Conservation (phyloP, 1,140 invertebrate genomes). For the Tetramorium parvispinum region DNA sequence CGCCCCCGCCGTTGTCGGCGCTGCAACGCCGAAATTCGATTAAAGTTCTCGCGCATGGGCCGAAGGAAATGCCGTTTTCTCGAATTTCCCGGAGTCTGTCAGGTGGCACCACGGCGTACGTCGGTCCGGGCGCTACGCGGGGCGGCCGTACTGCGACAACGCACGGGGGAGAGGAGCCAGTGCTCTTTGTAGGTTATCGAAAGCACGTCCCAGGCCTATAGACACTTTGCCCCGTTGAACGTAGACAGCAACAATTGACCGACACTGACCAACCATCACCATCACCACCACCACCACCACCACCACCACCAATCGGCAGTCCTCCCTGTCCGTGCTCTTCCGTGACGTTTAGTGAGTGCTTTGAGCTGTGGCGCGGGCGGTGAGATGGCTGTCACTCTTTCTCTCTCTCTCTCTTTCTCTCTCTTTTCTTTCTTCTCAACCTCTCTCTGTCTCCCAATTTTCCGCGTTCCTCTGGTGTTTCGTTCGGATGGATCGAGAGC, state of each 20-base stretch:
- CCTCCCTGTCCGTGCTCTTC: slow-evolving; percentile 53
- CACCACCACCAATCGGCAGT: slow-evolving; percentile 52
- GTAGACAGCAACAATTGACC: slow-evolving; percentile 64
- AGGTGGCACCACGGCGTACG: slow-evolving; percentile 82
- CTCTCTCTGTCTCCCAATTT: slow-evolving; percentile 30
- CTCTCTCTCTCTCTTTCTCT: slow-evolving; percentile 55
- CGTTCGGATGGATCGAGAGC: slow-evolving; percentile 38
- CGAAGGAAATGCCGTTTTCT: slow-evolving; percentile 82
- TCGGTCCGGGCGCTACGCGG: slow-evolving; percentile 67
- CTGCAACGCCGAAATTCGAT: slow-evolving; percentile 82
- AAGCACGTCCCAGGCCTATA: slow-evolving; percentile 58
- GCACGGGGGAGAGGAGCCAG: slow-evolving; percentile 64
- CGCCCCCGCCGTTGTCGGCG: slow-evolving; percentile 59
- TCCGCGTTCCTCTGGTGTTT: slow-evolving; percentile 41
- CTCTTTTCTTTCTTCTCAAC: slow-evolving; percentile 26
- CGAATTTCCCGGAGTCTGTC: slow-evolving; percentile 82
- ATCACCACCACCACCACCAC: slow-evolving; percentile 38
- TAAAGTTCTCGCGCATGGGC: slow-evolving; percentile 84
- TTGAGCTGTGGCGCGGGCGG: slow-evolving; percentile 77
- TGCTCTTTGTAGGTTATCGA: slow-evolving; percentile 78
- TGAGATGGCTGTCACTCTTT: slow-evolving; percentile 80
- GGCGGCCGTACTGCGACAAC: slow-evolving; percentile 59
- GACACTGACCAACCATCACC: slow-evolving; percentile 43
- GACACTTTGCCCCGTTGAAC: slow-evolving; percentile 55
- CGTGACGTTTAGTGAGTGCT: slow-evolving; percentile 75